These are phyloP conservation scores for Macrophya alboannulata DNA, from an alignment of 2,888 invertebrate species.

Conservation along the genomic window DNA sequence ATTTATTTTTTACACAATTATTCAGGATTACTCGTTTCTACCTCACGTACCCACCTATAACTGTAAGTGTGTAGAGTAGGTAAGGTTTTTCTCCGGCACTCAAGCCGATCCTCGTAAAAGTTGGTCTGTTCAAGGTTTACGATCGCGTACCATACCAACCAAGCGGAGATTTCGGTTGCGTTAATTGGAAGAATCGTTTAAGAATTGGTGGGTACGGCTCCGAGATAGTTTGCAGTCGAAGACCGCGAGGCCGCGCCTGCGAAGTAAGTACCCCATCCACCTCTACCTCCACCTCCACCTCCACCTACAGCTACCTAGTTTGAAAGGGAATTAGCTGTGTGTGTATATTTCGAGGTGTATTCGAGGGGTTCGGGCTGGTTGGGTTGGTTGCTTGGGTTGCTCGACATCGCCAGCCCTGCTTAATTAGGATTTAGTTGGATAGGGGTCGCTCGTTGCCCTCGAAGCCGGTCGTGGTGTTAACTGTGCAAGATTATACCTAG, in stretches of 20 bases:
- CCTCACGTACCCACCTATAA: neutral
- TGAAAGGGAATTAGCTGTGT: constrained; percentile 37
- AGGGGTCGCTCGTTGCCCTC: constrained; percentile 62
- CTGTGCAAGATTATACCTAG: constrained; percentile 72
- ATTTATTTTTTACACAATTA: neutral
- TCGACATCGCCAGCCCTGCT: constrained; percentile 69
- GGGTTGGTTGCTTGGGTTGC: constrained; percentile 44
- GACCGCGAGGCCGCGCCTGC: neutral
- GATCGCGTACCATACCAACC: neutral
- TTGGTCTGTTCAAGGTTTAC: constrained; percentile 16
- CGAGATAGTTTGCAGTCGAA: neutral
- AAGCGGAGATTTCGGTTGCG: neutral
- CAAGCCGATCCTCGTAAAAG: constrained; percentile 5
- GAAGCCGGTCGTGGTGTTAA: constrained; percentile 66
- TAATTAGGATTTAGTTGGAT: constrained; percentile 75
- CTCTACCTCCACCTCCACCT: neutral
- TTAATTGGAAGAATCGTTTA: constrained; percentile 49
- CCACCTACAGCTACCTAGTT: constrained; percentile 6
- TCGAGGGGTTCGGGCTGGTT: constrained; percentile 24
- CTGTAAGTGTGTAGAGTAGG: neutral
- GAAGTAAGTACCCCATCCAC: neutral
- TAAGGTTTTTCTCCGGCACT: neutral
- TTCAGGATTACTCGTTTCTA: neutral
- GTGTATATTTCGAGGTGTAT: constrained; percentile 40
- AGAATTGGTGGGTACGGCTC: neutral